phyloP scores from a whole-genome alignment of 2,888 invertebrate genomes.

The Troides aeacus region DNA sequence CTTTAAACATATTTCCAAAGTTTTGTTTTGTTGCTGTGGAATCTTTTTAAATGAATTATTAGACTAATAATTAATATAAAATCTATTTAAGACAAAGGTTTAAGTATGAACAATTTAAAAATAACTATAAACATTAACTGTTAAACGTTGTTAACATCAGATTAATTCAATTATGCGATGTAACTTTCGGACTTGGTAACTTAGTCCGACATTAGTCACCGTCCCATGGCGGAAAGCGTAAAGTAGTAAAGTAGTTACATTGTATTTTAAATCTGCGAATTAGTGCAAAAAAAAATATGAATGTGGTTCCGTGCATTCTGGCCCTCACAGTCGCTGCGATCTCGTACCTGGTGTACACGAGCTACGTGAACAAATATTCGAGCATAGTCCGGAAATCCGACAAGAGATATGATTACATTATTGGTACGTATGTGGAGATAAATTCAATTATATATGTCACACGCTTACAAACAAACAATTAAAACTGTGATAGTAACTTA shows the following conservation, averaged over 20 bases:
- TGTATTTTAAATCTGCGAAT: neutral
- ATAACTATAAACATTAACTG: neutral
- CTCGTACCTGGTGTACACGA: constrained; percentile 65
- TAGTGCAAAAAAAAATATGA: constrained; percentile 43
- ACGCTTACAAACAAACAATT: no score
- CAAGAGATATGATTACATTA: constrained; percentile 70
- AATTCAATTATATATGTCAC: neutral
- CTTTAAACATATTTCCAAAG: no score
- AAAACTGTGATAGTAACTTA: no score
- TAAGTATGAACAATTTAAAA: no score
- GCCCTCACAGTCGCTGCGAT: constrained; percentile 51
- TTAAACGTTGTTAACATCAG: constrained; percentile 46
- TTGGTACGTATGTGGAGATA: constrained; percentile 54
- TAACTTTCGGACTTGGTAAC: constrained; percentile 44
- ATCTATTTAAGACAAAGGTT: no score
- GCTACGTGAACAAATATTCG: constrained; percentile 52
- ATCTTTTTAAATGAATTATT: no score
- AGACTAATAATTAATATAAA: no score
- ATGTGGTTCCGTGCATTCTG: constrained; percentile 54
- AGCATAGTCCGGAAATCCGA: constrained; percentile 60
- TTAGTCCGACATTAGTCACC: constrained; percentile 27
- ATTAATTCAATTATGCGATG: constrained; percentile 65
- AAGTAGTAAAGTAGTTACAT: neutral
- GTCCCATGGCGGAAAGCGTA: constrained; percentile 14
- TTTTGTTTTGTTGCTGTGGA: no score